phyloP scores from a whole-genome alignment of 2,113 vertebrate species.

The Calidris pugnax region DNA sequence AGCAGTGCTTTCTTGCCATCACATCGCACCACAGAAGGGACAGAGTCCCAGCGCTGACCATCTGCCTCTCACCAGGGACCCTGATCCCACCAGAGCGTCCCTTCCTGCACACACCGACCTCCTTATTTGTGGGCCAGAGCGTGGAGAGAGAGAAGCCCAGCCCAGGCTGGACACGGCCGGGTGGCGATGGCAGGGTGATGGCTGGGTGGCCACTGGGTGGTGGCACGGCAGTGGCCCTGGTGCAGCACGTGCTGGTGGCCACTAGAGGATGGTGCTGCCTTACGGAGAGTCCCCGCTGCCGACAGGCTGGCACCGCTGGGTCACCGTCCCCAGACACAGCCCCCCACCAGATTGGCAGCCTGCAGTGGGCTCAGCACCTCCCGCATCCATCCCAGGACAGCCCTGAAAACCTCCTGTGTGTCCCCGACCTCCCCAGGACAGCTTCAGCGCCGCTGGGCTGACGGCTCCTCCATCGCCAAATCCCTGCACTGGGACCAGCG shows the following conservation, averaged over 20 bases:
- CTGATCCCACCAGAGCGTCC: neutral
- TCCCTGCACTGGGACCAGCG: neutral
- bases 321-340: neutral
- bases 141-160: neutral
- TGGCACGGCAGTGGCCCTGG: neutral
- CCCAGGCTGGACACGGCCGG: neutral
- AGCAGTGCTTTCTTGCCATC: neutral
- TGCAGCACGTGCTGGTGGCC: slow-evolving; percentile 9
- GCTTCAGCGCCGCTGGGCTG: fast-evolving
- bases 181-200: neutral
- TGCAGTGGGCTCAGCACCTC: neutral
- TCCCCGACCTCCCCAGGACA: neutral
- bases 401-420: neutral
- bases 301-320: neutral
- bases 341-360: neutral
- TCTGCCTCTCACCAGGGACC: neutral
- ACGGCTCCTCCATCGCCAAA: neutral
- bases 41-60: neutral
- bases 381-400: neutral
- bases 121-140: neutral
- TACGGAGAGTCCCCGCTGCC: neutral
- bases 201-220: fast-evolving
- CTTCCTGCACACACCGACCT: fast-evolving
- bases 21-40: neutral
- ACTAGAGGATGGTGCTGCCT: slow-evolving; percentile 48